These are phyloP conservation scores for Apomyelois bistriatella DNA, from an alignment of 2,888 invertebrate genomes.

Conservation along the genomic window DNA sequence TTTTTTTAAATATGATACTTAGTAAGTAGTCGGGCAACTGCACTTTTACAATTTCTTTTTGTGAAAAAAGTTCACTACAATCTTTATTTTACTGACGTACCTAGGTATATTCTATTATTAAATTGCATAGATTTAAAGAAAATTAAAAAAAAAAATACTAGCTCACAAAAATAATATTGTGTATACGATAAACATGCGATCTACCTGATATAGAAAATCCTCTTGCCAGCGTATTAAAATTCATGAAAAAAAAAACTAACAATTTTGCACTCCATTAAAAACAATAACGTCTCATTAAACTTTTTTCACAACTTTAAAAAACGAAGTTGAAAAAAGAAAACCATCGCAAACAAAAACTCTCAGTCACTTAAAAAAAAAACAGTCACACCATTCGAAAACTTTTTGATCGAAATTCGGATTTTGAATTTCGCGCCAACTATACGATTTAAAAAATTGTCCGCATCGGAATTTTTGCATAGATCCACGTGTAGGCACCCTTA, in stretches of 20 bases:
- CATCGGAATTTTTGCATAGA: constrained; percentile 28
- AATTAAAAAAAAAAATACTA: neutral
- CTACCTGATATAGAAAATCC: neutral
- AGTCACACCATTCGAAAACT: constrained; percentile 22
- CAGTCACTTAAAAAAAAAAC: constrained; percentile 16
- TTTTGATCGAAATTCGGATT: constrained; percentile 19
- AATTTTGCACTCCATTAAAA: neutral
- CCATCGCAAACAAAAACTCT: constrained; percentile 19
- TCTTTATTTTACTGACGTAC: no score
- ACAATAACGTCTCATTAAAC: constrained; percentile 20
- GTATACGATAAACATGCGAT: neutral
- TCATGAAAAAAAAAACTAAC: neutral
- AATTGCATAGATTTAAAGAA: no score
- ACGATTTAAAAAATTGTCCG: constrained; percentile 15
- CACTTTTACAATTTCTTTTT: no score
- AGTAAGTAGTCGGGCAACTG: no score
- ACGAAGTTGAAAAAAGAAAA: constrained; percentile 34
- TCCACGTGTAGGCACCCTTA: constrained; percentile 40
- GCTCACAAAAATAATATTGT: neutral
- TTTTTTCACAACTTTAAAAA: no score
- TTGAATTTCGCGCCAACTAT: constrained; percentile 16
- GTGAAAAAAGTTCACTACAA: no score
- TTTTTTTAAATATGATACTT: no score
- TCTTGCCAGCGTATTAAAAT: neutral
- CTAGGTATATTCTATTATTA: no score